Evolutionary conservation across 2,113 vertebrate species (phyloP).

Genomic region (Limnothrissa miodon): DNA sequence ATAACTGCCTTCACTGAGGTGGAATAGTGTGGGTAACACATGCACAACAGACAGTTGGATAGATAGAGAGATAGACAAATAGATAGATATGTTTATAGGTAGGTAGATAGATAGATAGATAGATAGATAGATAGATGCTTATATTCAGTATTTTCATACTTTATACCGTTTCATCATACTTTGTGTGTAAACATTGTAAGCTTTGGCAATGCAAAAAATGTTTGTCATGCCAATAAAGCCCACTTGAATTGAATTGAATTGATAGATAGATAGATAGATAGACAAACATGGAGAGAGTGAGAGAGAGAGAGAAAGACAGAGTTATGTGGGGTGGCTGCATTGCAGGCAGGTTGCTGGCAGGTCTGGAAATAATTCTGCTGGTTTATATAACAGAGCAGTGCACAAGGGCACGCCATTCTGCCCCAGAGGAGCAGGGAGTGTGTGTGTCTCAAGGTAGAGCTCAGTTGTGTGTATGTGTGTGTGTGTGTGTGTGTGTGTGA

Average conservation of each 20-base stretch:
- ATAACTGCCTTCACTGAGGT: neutral
- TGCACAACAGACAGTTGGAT: too few species aligned
- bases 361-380: conserved; percentile 12
- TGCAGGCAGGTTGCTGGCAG: neutral
- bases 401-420: neutral
- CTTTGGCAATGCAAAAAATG: too few species aligned
- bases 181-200: too few species aligned
- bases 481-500: neutral
- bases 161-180: too few species aligned
- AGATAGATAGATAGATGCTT: too few species aligned
- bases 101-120: neutral
- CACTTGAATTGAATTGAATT: too few species aligned
- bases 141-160: too few species aligned
- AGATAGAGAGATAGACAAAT: neutral
- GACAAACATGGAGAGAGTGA: neutral
- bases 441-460: conserved; percentile 14
- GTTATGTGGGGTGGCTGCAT: neutral
- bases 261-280: neutral
- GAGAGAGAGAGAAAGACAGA: neutral
- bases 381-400: conserved; percentile 35
- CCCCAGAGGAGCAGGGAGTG: too few species aligned
- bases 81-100: neutral
- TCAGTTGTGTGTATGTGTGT: neutral
- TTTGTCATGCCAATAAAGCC: too few species aligned
- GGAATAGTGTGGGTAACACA: too few species aligned